Evolutionary conservation across 2,888 invertebrate species (phyloP), one percentile per base, ranked within the genome.

Genomic region (Tetrapedia diversipes): DNA sequence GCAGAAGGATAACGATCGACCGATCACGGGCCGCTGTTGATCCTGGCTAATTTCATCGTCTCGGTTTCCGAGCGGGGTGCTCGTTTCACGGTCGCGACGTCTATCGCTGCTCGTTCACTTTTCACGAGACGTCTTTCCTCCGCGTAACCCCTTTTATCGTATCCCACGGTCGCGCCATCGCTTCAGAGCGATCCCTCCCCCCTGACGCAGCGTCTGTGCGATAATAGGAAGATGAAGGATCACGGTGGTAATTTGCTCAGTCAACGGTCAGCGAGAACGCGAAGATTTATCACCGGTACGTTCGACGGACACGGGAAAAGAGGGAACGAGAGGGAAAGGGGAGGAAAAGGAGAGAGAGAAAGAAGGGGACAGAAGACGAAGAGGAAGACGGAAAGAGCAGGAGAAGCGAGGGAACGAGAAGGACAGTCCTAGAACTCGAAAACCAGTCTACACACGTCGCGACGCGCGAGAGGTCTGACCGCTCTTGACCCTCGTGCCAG

Each of bases 401-500:
- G 34, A 3, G n/a, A 14, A 32, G 14, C 4, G 29, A 41, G 22
- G 14, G 10, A 29, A 14, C 24, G 68, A 61, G 61, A 39, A 32
- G 39, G 43, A 53, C 47, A 56, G 43, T 22, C n/a, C 27, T 59
- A 37, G 51, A 54, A 49, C 57, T 60, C 49, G 72, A 76, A 79
- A 74, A 79, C 77, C 73, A 81, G 77, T 79, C 61, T 80, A 61
- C 64, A 65, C 80, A 76, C 79, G 81, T 85, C 76, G 78, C 83
- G 79, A 72, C 66, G 75, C 59, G 63, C 72, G 69, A 77, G 79
- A 71, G 51, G 60, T 68, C 81, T 77, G 80, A 85, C 81, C 79
- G 83, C 78, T 80, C 81, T 85, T 85, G 85, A 85, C 80, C 83
- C 77, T 74, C 47, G 39, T 56, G 54, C 29, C 64, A 66, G 70